phyloP scores from a whole-genome alignment of 2,113 vertebrate species.

The Sinocyclocheilus anophthalmus region DNA sequence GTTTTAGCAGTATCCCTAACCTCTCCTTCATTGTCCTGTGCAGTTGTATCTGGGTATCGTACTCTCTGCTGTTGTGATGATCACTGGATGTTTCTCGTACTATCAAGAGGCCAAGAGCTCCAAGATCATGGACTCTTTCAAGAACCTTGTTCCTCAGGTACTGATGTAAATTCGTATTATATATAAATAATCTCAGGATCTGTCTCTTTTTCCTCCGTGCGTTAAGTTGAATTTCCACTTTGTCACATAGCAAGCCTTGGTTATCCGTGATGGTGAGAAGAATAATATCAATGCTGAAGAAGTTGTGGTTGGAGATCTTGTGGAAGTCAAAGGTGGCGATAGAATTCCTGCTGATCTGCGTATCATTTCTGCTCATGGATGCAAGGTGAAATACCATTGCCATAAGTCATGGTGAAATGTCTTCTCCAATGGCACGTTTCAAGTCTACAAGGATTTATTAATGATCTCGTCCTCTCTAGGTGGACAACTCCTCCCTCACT shows the following conservation, averaged over 20 bases:
- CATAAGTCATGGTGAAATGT: background rate
- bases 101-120: conserved; percentile 99
- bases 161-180: no score
- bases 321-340: conserved; percentile 97
- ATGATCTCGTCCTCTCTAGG: conserved; percentile 67
- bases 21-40: background rate
- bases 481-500: conserved; percentile 94
- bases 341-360: conserved; percentile 93
- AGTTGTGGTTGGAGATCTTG: conserved; percentile 91
- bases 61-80: conserved; percentile 91
- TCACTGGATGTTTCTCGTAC: conserved; percentile 98
- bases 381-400: conserved; percentile 80
- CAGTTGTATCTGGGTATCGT: conserved; percentile 93
- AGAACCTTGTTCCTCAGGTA: conserved; percentile 98
- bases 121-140: conserved; percentile 99
- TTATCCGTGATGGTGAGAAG: conserved; percentile 93
- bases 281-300: conserved; percentile 90
- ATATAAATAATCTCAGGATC: background rate
- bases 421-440: background rate
- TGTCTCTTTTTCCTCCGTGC: background rate
- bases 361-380: conserved; percentile 93
- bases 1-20: background rate
- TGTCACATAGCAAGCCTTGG: conserved; percentile 88
- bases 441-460: background rate
- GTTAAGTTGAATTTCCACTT: background rate